Evolutionary conservation across 2,113 vertebrate genomes (phyloP), one percentile per base, ranked within the genome.

Genomic region (Benitochromis conjunctus): DNA sequence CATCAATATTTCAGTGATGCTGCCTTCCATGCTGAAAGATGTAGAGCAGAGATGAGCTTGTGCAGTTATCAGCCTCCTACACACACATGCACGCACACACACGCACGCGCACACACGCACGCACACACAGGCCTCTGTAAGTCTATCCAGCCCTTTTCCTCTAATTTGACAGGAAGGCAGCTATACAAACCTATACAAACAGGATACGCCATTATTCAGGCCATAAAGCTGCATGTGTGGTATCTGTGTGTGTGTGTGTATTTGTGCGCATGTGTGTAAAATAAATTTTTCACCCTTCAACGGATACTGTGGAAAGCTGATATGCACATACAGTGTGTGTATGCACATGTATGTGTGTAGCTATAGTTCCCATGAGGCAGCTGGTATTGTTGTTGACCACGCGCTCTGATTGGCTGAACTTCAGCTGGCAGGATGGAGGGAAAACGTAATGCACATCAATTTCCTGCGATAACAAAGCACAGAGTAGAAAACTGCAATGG

Each of bases 1-100:
- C 96, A 96, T 96, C 92, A 95, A 96, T 96, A 96, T 95, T 96
- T 96, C 88, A 96, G 93, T 57, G 90, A 80, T 58, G 48, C 56
- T 77, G 89, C 38, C 83, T 77, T 84, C 78, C 86, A 88, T 84
- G 90, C 78, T 93, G 91, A 95, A 91, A 92, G 90, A 94, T 88
- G 80, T 85, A 84, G 89, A 86, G 81, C 81, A 86, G 84, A 1
- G 53, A 90, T 86, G 89, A 82, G 79, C 79, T 83, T 64, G 81
- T 34, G 58, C 54, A 58, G 58, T 58, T 54, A 60, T 83, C 79
- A 85, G 26, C 62, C 53, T 60, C 24, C 66, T n/a, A 66, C 77
- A 54, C 86, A 84, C 82, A 80, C 83, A 88, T 77, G 86, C 62
- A 87, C 76, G 83, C 69, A 82, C 57, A 80, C 86, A 74, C 78